phyloP scores from a whole-genome alignment of 2,113 vertebrate genomes.

The Drymodes brunneopygia region DNA sequence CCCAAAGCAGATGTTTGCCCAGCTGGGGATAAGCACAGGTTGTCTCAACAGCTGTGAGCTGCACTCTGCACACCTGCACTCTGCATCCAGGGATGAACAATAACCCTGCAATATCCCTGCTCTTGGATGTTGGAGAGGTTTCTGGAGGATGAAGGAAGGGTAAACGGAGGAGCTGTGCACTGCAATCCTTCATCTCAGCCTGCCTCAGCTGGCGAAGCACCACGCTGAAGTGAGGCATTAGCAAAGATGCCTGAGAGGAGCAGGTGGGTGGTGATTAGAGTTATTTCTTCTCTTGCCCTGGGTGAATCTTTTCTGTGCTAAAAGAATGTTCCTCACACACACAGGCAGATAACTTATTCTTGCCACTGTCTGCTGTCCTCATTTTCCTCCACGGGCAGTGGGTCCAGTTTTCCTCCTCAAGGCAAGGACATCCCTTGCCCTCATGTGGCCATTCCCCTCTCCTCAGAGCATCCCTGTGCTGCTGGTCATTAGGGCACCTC shows the following conservation, averaged over 20 bases:
- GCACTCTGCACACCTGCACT: background rate
- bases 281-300: background rate
- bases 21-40: slow-evolving; percentile 41
- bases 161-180: background rate
- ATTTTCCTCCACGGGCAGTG: background rate
- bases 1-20: slow-evolving; percentile 20
- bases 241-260: slow-evolving; percentile 10
- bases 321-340: background rate
- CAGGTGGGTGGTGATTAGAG: slow-evolving; percentile 5
- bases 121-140: background rate
- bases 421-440: background rate
- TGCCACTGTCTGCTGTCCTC: background rate
- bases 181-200: background rate
- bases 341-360: background rate
- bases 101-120: background rate
- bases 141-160: slow-evolving; percentile 14
- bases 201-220: slow-evolving; percentile 32
- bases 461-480: background rate
- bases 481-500: background rate
- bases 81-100: background rate
- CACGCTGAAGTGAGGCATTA: background rate
- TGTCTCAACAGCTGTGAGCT: slow-evolving; percentile 16
- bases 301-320: background rate
- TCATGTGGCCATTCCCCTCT: background rate
- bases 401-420: background rate